These are phyloP conservation scores for Riparia riparia DNA, from an alignment of 2,113 vertebrate species.

Conservation along the genomic window DNA sequence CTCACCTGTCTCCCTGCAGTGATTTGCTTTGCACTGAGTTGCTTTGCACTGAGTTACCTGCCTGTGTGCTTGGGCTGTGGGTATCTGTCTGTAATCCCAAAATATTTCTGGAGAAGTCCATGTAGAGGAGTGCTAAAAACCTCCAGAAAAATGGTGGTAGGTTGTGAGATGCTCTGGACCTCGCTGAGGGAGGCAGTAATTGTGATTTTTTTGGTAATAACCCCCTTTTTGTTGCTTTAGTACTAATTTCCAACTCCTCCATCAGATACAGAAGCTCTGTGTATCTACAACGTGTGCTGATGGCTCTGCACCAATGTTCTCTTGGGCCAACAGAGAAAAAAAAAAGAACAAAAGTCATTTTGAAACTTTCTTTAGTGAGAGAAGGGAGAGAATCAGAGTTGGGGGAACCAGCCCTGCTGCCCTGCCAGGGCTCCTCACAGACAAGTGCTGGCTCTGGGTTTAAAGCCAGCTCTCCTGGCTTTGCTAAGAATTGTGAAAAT, in stretches of 20 bases:
- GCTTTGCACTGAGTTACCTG: not conserved
- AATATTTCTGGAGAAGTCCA: not conserved
- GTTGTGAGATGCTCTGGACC: not conserved
- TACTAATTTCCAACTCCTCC: not conserved
- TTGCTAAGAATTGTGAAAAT: not conserved
- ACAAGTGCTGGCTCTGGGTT: not conserved
- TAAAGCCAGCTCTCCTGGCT: not conserved
- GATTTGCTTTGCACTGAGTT: not conserved
- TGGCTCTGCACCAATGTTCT: not conserved
- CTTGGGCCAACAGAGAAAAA: not conserved
- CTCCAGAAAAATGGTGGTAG: not conserved
- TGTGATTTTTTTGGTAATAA: not conserved
- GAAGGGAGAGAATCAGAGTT: not conserved
- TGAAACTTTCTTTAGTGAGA: not conserved
- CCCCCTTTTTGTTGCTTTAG: not conserved
- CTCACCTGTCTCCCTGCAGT: not conserved
- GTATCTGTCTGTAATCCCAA: not conserved
- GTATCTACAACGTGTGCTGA: fast-evolving
- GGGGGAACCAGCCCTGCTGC: not conserved
- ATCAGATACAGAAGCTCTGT: not conserved
- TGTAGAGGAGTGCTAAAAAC: not conserved
- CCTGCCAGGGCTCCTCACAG: not conserved
- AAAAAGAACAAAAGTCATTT: not conserved
- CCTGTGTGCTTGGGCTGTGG: fast-evolving
- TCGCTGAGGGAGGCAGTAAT: not conserved